These are phyloP conservation scores for Hirtodrosophila cameraria DNA, from an alignment of 2,888 invertebrate species.

Conservation along the genomic window DNA sequence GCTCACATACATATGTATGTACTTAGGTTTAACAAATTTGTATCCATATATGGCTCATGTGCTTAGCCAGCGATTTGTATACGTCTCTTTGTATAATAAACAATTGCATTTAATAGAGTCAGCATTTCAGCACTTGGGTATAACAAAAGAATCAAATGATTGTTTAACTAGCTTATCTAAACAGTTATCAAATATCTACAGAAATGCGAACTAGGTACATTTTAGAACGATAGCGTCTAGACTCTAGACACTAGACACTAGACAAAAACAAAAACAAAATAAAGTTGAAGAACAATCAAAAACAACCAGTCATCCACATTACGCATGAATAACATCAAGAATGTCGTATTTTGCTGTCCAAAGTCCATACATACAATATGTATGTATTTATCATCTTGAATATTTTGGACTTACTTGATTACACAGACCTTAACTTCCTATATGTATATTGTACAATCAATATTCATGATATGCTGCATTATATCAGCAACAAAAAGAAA, in stretches of 20 bases:
- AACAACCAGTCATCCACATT: slow-evolving; percentile 36
- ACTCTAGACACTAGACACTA: no score
- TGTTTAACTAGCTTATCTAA: slow-evolving; percentile 39
- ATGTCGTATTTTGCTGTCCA: slow-evolving; percentile 20
- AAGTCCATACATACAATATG: slow-evolving; percentile 17
- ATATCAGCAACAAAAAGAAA: slow-evolving; percentile 12
- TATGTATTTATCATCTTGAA: slow-evolving; percentile 18
- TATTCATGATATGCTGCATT: no score
- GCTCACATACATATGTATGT: no score
- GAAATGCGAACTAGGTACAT: slow-evolving; percentile 30
- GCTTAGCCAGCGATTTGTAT: not conserved
- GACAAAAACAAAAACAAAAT: not conserved
- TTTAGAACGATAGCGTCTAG: slow-evolving; percentile 22
- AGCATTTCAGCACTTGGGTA: slow-evolving; percentile 29
- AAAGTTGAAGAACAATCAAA: slow-evolving; percentile 1
- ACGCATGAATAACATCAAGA: slow-evolving; percentile 23
- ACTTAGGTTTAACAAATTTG: no score
- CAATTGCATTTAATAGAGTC: slow-evolving; percentile 8
- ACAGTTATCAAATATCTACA: slow-evolving; percentile 20
- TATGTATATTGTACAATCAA: no score
- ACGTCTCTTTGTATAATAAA: slow-evolving; percentile 7
- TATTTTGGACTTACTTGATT: slow-evolving; percentile 14
- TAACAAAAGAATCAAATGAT: slow-evolving; percentile 18
- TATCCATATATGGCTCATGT: not conserved
- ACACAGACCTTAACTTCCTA: not conserved